Percentiles rank a stretch among this genome's conserved stretches.
Evolutionary conservation across 1,140 invertebrate genomes (phyloP).

Genomic region (Ceratosolen solmsi): DNA sequence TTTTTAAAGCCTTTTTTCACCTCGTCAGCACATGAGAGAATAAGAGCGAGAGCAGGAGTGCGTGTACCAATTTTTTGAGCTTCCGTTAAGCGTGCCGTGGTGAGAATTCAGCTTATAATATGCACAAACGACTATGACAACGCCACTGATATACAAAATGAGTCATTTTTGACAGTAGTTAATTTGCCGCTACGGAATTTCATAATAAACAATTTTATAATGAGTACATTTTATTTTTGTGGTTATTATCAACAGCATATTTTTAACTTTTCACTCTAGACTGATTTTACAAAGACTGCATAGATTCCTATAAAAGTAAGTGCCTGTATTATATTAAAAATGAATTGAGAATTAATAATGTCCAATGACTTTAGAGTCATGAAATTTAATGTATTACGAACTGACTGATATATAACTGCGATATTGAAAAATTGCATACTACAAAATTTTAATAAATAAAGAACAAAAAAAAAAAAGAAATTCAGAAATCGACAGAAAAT

Average conservation of each 20-base stretch:
- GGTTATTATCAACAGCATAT: too few relatives aligned
- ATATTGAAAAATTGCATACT: too few relatives aligned
- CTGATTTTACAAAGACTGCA: too few relatives aligned
- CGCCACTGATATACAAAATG: neutral
- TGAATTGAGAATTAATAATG: neutral
- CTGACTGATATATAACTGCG: too few relatives aligned
- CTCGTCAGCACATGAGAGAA: conserved; percentile 5
- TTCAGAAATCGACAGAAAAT: too few relatives aligned
- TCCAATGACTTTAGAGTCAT: neutral
- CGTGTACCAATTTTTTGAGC: conserved; percentile 31
- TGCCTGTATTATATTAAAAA: too few relatives aligned
- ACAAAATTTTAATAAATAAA: too few relatives aligned
- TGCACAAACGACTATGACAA: neutral
- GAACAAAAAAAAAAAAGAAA: neutral
- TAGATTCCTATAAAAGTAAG: too few relatives aligned
- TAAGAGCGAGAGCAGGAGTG: neutral
- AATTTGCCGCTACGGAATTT: conserved; percentile 2
- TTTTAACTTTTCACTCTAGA: too few relatives aligned
- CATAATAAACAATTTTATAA: too few relatives aligned
- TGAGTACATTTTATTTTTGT: too few relatives aligned
- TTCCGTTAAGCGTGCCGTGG: conserved; percentile 23
- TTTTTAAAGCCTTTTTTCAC: conserved; percentile 32
- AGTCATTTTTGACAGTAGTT: neutral
- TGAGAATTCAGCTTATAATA: neutral
- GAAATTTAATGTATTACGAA: too few relatives aligned